Evolutionary conservation across 2,113 vertebrate genomes (phyloP), one percentile per base, ranked within the genome.

Genomic region (Amphiprion ocellaris): DNA sequence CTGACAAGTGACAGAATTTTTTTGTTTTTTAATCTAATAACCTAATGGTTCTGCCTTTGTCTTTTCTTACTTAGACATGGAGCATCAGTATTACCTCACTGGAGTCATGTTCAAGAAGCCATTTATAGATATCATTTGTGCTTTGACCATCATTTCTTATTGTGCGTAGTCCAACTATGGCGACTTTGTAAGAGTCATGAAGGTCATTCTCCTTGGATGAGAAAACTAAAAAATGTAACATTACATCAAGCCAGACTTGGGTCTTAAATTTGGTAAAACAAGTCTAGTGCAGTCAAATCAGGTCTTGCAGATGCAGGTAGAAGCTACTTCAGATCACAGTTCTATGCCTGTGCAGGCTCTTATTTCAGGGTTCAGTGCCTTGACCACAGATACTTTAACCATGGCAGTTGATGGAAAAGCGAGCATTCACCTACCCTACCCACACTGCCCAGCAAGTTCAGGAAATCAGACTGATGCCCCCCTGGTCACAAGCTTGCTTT

Each of bases 351-450:
- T 52, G 17, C 52, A 41, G 60, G 69, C 67, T 86, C 74, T 47
- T 81, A 65, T 81, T 67, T 71, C 72, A 78, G 54, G 67, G 67
- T 89, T 81, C 79, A 72, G 60, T 79, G 65, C 56, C 33, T 83
- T 79, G 52, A 84, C 80, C 77, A 70, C 28, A 75, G 65, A 78
- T 58, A 78, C 69, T 82, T 74, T 76, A 64, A 81, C 49, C 72
- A 17, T 80, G 50, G 47, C 72, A 60, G 52, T 53, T 86, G 76
- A 84, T 74, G 81, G 74, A 86, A 69, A 58, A 23, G 67, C 0
- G 50, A 74, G 59, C 49, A 33, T 74, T 77, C 75, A 75, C 61
- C 79, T 66, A 76, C 53, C 64, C 69, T 52, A 41, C 64, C 55
- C 56, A 61, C 46, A 69, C 30, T 63, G 26, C 58, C 16, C 17